Evolutionary conservation across 2,113 vertebrate genomes (phyloP), one percentile per base, ranked within the genome.

Genomic region (Anarhynchus alexandrinus): DNA sequence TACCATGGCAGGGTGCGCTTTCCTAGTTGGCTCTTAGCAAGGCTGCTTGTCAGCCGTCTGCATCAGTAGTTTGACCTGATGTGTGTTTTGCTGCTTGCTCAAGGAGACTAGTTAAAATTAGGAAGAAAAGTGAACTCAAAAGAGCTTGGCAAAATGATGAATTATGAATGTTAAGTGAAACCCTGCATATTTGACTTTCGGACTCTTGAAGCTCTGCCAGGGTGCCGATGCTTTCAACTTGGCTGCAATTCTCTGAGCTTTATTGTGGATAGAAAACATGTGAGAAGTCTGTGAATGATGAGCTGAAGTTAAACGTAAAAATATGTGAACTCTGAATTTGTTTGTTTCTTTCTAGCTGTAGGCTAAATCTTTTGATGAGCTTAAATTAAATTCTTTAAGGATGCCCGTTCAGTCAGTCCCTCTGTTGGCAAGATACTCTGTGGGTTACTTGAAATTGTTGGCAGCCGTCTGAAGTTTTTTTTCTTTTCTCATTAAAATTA

Each of bases 401-500:
- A 40, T 97, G 65, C 52, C 78, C 36, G 55, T 91, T 97, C 76
- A 94, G 59, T 81, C 90, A 69, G 49, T 81, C 72, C 30, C n/a
- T 82, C 79, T 79, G 40, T 91, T 94, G 83, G 72, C 36, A 65
- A 40, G 57, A 72, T 76, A 21, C 29, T 89, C 57, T 84, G 55
- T 86, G 86, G 92, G 49, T 95, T 94, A 74, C 86, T 94, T 80
- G 65, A 70, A 92, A 91, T 72, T 87, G 61, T 85, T 96, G 94
- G 65, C 83, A 96, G 65, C 62, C 0, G 0, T 86, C 58, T 92
- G 58, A 80, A 85, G 45, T 11, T 20, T 42, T 71, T n/a, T 84
- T 86, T 67, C 29, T 88, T 80, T 88, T 72, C 76, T 76, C 45
- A 87, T 91, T 94, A 95, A 95, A 95, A 96, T 91, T 94, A 94